phyloP scores from a whole-genome alignment of 1,140 invertebrate genomes.

The Drosophila athabasca region DNA sequence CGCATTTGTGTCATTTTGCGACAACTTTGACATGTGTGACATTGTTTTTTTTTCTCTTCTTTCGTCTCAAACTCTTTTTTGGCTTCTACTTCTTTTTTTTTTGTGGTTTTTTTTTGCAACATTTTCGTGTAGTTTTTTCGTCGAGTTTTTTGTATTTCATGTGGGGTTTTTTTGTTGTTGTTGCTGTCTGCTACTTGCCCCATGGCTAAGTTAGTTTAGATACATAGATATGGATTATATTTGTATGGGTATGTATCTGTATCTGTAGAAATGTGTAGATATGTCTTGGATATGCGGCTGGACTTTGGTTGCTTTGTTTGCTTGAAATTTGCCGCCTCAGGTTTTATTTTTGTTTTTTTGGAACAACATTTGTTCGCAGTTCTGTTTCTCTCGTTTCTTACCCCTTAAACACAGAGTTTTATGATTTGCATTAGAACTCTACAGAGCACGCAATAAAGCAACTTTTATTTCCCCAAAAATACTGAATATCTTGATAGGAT shows the following conservation, averaged over 20 bases:
- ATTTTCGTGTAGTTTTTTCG: slow-evolving; percentile 75
- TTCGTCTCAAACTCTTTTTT: slow-evolving; percentile 27
- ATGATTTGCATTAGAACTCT: too few species aligned
- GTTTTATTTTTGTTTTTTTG: slow-evolving; percentile 18
- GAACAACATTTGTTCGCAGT: slow-evolving; percentile 49
- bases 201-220: slow-evolving; percentile 71
- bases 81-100: slow-evolving; percentile 14
- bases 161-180: slow-evolving; percentile 49
- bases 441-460: too few species aligned
- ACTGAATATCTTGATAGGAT: too few species aligned
- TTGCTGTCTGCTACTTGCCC: slow-evolving; percentile 53
- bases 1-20: slow-evolving; percentile 81
- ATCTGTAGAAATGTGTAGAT: slow-evolving; percentile 21
- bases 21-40: slow-evolving; percentile 82
- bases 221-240: slow-evolving; percentile 61
- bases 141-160: slow-evolving; percentile 62
- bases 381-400: not conserved
- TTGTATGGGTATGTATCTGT: slow-evolving; percentile 27
- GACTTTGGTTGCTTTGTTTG: slow-evolving; percentile 50
- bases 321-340: slow-evolving; percentile 67
- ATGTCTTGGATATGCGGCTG: slow-evolving; percentile 29
- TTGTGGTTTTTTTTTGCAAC: slow-evolving; percentile 44
- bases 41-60: slow-evolving; percentile 63
- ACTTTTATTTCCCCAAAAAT: too few species aligned
- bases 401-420: too few species aligned